Base-by-base conservation (phyloP, 2,888 invertebrate genomes). In the Volucella inanis region DNA sequence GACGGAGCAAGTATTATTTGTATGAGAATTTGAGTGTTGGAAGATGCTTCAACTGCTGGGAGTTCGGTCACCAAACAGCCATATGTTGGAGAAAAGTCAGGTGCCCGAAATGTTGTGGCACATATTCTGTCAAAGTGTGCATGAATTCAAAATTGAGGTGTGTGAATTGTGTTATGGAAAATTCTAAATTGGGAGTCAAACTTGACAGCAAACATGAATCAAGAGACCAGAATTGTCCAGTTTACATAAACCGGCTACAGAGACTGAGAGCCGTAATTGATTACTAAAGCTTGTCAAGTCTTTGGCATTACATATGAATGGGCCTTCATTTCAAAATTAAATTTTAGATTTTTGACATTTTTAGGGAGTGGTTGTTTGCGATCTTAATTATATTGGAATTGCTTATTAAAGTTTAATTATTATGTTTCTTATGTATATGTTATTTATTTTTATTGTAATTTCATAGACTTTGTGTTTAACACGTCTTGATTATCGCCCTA, bases 41-140 rank as follows among this genome's bases (percentile, higher is more conserved):
- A 6, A 14, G 52, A 8, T 74, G 74, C 0, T 54, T 14, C 55
- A 74, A 64, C 8, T 74, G 64, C 41, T 74, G 74, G 74, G 74
- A 64, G 0, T 74, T 64, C n/a, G 54, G 64, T 31, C 50, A 41
- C 31, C 9, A 43, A 14, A 41, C 65, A 3, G 2, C 41, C 12
- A 11, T 2, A 14, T 67, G 65, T 14, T 8, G 52, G 10, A 68
- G 43, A 11, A 15, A 43, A 12, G 55, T 22, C 1, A 22, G 38
- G 31, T 68, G 68, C 15, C 55, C 54, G 2, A 68, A 55, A 38
- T 68, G 68, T 10, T 54, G 45, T 8, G 55, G 68, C 0, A 14
- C 54, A 3, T 55, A 68, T 22, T 1, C 14, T 1, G 68, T 14
- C 0, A 14, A 1, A 8, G 31, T 45, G 3, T 68, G 68, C 45